Evolutionary conservation across 1,140 invertebrate species (phyloP).

Genomic region (Hyposmocoma kahamanoa): DNA sequence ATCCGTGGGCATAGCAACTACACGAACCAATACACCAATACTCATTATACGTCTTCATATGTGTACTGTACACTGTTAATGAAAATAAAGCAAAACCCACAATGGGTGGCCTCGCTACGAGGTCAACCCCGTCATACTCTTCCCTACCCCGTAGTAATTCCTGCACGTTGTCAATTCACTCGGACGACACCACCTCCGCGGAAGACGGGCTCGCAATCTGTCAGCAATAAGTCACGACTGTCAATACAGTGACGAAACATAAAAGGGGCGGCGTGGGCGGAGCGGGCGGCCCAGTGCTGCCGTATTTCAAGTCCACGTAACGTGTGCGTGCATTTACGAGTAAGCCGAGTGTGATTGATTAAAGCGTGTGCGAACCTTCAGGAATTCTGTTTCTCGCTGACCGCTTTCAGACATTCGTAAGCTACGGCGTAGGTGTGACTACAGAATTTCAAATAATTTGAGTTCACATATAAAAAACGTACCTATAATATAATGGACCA

Average conservation of each 20-base stretch:
- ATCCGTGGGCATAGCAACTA: too few relatives aligned
- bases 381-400: slow-evolving; percentile 8
- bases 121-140: too few relatives aligned
- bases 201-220: slow-evolving; percentile 28
- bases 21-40: too few relatives aligned
- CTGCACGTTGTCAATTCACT: background rate
- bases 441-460: too few relatives aligned
- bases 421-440: too few relatives aligned
- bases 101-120: too few relatives aligned
- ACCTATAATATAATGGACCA: too few relatives aligned
- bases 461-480: too few relatives aligned
- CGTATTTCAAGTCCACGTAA: slow-evolving; percentile 46
- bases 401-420: background rate
- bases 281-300: slow-evolving; percentile 27
- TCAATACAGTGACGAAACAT: slow-evolving; percentile 43
- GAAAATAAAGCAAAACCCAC: too few relatives aligned
- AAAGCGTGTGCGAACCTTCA: slow-evolving; percentile 42
- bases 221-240: slow-evolving; percentile 47
- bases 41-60: too few relatives aligned
- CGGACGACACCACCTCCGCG: background rate
- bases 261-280: slow-evolving; percentile 48
- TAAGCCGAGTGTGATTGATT: slow-evolving; percentile 45
- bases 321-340: slow-evolving; percentile 37
- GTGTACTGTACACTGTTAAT: too few relatives aligned
- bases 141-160: too few relatives aligned